These are phyloP conservation scores for Drosophila lacicola DNA, from an alignment of 2,888 invertebrate species.

Conservation along the genomic window DNA sequence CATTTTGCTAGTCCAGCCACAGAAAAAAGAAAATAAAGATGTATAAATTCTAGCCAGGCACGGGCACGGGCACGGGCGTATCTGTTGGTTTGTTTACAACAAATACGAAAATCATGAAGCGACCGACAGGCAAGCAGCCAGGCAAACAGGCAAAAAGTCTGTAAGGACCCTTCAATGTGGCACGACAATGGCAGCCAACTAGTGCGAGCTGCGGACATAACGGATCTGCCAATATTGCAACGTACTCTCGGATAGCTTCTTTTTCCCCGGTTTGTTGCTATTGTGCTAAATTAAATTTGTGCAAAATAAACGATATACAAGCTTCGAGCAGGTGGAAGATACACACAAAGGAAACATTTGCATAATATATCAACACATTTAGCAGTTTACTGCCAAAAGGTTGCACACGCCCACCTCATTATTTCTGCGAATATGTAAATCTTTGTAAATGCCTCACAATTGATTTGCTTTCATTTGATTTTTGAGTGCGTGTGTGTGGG, in stretches of 20 bases:
- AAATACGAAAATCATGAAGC: constrained; percentile 63
- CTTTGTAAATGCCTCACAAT: constrained; percentile 67
- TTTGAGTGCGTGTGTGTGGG: constrained; percentile 17
- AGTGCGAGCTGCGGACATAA: constrained; percentile 42
- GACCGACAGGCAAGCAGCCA: constrained; percentile 11
- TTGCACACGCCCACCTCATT: constrained; percentile 46
- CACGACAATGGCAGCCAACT: constrained; percentile 44
- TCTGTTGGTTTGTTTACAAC: constrained; percentile 62
- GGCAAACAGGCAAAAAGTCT: constrained; percentile 33
- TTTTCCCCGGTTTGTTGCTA: constrained; percentile 14
- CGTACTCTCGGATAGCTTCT: constrained; percentile 31
- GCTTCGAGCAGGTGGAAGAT: constrained; percentile 35
- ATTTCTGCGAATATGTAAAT: constrained; percentile 51
- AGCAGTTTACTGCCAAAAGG: constrained; percentile 45
- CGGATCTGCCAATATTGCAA: constrained; percentile 71
- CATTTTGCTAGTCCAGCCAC: constrained; percentile 47
- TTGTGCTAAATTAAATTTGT: constrained; percentile 44
- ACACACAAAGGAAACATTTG: constrained; percentile 56
- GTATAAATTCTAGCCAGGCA: constrained; percentile 38
- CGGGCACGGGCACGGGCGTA: constrained; percentile 8
- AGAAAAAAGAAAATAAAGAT: constrained; percentile 27
- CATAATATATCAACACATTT: constrained; percentile 65
- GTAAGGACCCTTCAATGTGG: constrained; percentile 67
- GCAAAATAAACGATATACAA: constrained; percentile 51
- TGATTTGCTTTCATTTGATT: constrained; percentile 72